Evolutionary conservation across 2,797 vertebrate genomes (phyloP), one percentile per base, ranked within the genome.

Genomic region (Astyanax mexicanus): DNA sequence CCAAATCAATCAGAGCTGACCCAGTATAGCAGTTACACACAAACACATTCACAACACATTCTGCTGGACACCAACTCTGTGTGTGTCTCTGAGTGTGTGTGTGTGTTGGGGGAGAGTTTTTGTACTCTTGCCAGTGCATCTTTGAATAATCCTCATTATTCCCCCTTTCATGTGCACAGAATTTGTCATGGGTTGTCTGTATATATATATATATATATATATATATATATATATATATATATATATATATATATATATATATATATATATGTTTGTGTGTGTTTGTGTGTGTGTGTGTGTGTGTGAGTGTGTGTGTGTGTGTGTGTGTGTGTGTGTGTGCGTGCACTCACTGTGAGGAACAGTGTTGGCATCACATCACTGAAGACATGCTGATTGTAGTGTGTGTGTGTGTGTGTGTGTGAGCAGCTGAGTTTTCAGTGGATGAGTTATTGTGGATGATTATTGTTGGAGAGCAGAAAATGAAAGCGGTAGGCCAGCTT

Each of bases 1-100:
- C 65, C 64, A 75, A 75, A 71, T 80, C 25, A 66, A 71, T 52
- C 58, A 80, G 55, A 64, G 72, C 55, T 69, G 65, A 75, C 74
- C 65, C 55, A 76, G 66, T 52, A 76, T 64, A 65, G 52, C 35
- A 9, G 40, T 57, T n/a, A 38, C 64, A 72, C 49, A 77, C 64
- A 73, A 3, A 60, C 58, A 27, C 74, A 10, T 32, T 32, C 29
- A 2, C 32, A 32, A 32, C 35, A 42, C 45, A 29, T 61, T 38
- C 51, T 52, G 19, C 17, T 52, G n/a, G n/a, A n/a, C 54, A 6
- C 60, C 64, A 81, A 66, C 52, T 76, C 45, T 54, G 23, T 32
- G 23, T 74, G 27, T 13, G 25, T 55, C 32, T 42, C 23, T 42
- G 72, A 42, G 47, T 27, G 72, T 29, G 47, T 7, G 15, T 21